Evolutionary conservation across 2,797 vertebrate genomes (phyloP).

Genomic region (Paramormyrops hopkinsi): DNA sequence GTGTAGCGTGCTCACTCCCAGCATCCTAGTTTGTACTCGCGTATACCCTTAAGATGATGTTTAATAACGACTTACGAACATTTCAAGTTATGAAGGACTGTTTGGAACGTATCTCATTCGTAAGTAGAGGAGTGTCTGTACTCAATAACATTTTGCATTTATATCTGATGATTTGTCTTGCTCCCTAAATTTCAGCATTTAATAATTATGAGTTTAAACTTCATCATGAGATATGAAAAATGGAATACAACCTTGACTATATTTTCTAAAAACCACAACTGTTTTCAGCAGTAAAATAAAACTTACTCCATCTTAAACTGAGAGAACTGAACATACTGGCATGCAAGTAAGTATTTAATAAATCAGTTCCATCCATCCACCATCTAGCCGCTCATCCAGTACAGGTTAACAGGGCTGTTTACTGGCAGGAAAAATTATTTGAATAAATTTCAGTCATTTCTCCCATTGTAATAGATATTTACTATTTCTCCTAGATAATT

Average conservation of each 20-base stretch:
- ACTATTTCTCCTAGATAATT: neutral
- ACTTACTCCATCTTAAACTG: neutral
- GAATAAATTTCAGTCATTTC: neutral
- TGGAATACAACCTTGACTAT: neutral
- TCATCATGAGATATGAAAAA: neutral
- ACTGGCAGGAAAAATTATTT: neutral
- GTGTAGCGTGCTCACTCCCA: no score
- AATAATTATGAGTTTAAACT: neutral
- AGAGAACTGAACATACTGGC: neutral
- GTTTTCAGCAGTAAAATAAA: neutral
- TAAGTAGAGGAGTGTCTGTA: neutral
- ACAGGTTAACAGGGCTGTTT: neutral
- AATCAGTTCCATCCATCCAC: neutral
- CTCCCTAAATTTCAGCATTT: neutral
- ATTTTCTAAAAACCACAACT: neutral
- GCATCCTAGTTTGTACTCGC: no score
- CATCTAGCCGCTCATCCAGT: neutral
- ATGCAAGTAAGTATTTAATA: neutral
- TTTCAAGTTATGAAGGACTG: no score
- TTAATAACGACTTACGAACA: no score
- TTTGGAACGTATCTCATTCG: no score
- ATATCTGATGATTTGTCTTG: neutral
- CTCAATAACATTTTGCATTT: neutral
- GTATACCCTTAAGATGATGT: no score
- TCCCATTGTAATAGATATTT: neutral